A percentile compares a stretch with the other conserved stretches of the same genome.
Evolutionary conservation across 2,797 vertebrate genomes (phyloP).

Genomic region (Muscicapa striata): DNA sequence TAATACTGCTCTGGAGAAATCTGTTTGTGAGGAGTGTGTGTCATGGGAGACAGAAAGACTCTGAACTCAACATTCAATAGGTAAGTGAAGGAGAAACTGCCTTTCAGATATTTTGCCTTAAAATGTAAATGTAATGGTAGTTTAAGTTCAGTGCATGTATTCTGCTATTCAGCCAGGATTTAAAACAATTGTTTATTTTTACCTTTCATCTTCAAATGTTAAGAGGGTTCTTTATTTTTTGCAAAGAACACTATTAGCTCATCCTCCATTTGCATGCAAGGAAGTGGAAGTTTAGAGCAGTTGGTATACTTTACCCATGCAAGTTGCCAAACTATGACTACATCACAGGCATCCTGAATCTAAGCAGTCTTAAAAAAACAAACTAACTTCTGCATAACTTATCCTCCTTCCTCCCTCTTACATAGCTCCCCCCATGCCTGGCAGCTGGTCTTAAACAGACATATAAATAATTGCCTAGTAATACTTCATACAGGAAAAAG

Average conservation of each 20-base stretch:
- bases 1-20: slow-evolving; percentile 43
- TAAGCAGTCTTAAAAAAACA: background rate
- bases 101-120: slow-evolving; percentile 46
- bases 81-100: slow-evolving; percentile 36
- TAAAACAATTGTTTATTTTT: slow-evolving; percentile 54
- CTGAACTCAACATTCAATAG: slow-evolving; percentile 41
- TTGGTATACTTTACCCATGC: background rate
- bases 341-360: background rate
- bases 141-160: slow-evolving; percentile 33
- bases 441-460: background rate
- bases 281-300: slow-evolving; percentile 3
- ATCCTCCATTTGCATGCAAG: background rate
- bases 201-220: slow-evolving; percentile 34
- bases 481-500: background rate
- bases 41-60: slow-evolving; percentile 17
- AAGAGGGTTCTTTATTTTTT: background rate
- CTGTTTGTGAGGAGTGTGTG: background rate
- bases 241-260: background rate
- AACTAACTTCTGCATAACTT: background rate
- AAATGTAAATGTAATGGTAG: slow-evolving; percentile 30
- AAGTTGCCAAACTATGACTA: slow-evolving; percentile 9
- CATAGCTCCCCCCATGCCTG: background rate
- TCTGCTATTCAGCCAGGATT: slow-evolving; percentile 39
- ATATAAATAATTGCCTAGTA: background rate
- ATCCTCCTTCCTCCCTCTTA: background rate